A percentile compares a stretch with the other conserved stretches of the same genome.
Evolutionary conservation across 37 sponge, comb jelly and placozoan species (phyloP).

Genomic region (Spongilla lacustris): DNA sequence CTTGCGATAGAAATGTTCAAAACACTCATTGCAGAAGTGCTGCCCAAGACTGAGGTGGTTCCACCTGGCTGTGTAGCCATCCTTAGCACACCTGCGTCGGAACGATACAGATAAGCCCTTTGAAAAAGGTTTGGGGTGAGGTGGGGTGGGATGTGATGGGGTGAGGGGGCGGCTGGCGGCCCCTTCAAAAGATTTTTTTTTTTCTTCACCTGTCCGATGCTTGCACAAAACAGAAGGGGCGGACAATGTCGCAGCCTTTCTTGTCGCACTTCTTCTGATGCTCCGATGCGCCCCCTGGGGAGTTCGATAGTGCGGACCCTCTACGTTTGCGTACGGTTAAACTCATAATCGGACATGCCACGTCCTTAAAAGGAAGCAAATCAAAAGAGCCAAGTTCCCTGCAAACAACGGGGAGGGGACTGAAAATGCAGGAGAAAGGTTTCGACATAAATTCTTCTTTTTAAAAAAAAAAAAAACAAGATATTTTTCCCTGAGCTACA

Average conservation of each 20-base stretch:
- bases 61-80: slow-evolving; percentile 73
- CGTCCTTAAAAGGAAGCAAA: background rate
- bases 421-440: background rate
- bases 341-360: background rate
- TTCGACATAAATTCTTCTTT: too few species aligned
- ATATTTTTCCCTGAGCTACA: background rate
- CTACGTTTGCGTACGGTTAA: background rate
- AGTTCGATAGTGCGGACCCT: background rate
- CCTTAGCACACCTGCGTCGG: slow-evolving; percentile 53
- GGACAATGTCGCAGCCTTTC: slow-evolving; percentile 33
- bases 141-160: background rate
- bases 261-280: slow-evolving; percentile 56
- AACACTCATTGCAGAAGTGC: slow-evolving; percentile 88
- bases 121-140: too few species aligned
- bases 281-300: background rate
- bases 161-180: background rate
- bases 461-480: too few species aligned
- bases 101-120: too few species aligned
- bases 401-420: background rate
- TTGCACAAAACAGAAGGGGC: slow-evolving; percentile 61
- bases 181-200: background rate
- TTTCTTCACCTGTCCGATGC: slow-evolving; percentile 43
- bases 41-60: slow-evolving; percentile 81
- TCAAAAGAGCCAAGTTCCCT: background rate
- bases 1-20: slow-evolving; percentile 79